These are phyloP conservation scores for Trissonchulus sp. DNA, from an alignment of 2,888 invertebrate species.

Conservation along the genomic window DNA sequence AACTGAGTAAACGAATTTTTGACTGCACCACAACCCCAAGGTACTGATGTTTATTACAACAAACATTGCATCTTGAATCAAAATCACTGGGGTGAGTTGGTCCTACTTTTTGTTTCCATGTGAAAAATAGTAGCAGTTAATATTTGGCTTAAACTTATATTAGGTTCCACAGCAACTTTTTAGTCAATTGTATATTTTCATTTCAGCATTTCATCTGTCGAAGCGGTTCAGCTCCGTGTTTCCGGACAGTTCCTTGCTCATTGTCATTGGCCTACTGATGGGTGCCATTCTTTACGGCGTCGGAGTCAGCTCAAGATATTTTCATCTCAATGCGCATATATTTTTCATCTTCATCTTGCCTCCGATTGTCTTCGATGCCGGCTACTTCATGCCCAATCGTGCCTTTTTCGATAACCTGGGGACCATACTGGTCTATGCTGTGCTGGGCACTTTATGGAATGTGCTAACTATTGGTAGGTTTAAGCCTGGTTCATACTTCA, in stretches of 20 bases:
- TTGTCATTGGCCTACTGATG: conserved; percentile 86
- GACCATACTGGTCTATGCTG: conserved; percentile 83
- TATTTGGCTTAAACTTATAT: too few species aligned
- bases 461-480: conserved; percentile 61
- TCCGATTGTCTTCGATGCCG: conserved; percentile 95
- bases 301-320: conserved; percentile 46
- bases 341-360: conserved; percentile 97
- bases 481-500: too few species aligned
- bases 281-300: conserved; percentile 68
- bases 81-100: too few species aligned
- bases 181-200: too few species aligned
- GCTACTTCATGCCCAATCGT: conserved; percentile 98
- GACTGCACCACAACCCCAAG: too few species aligned
- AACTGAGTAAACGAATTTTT: too few species aligned
- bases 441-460: conserved; percentile 91
- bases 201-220: conserved; percentile 90
- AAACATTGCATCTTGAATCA: too few species aligned
- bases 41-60: too few species aligned
- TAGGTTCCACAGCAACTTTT: too few species aligned
- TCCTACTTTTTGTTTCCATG: too few species aligned
- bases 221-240: conserved; percentile 83
- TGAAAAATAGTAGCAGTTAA: too few species aligned
- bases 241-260: conserved; percentile 92
- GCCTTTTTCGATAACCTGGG: conserved; percentile 96
- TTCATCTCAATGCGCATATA: conserved; percentile 79